These are phyloP conservation scores for Pentalonia nigronervosa DNA, from an alignment of 1,140 invertebrate genomes.

Conservation along the genomic window DNA sequence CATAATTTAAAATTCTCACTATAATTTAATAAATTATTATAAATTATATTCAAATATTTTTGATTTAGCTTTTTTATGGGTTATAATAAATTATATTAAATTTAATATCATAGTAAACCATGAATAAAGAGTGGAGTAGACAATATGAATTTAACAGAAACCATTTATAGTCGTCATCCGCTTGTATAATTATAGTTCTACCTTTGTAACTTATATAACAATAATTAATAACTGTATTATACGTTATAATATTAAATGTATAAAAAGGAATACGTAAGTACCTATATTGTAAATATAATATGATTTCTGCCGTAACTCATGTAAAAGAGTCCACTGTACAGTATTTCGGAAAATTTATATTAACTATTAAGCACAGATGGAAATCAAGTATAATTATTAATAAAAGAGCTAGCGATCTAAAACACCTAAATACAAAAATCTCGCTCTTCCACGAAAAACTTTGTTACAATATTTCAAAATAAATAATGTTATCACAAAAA, in stretches of 20 bases:
- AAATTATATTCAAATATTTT: neutral
- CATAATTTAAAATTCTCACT: neutral
- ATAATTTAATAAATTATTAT: neutral
- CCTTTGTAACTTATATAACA: neutral
- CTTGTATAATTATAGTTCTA: neutral
- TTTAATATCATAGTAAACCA: neutral
- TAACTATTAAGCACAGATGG: no score
- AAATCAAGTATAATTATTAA: neutral
- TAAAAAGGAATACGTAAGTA: no score
- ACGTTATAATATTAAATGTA: no score
- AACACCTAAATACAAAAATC: neutral
- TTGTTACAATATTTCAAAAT: neutral
- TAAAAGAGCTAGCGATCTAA: neutral
- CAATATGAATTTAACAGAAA: neutral
- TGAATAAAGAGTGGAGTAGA: neutral
- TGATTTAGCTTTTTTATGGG: neutral
- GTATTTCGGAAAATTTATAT: no score
- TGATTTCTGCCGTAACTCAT: no score
- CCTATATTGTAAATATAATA: no score
- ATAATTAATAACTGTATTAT: no score
- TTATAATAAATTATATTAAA: neutral
- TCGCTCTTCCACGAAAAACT: neutral
- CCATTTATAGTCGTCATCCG: neutral
- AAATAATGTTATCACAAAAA: neutral
- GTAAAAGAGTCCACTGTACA: no score